phyloP scores from a whole-genome alignment of 2,113 vertebrate genomes.

The Lagopus muta region DNA sequence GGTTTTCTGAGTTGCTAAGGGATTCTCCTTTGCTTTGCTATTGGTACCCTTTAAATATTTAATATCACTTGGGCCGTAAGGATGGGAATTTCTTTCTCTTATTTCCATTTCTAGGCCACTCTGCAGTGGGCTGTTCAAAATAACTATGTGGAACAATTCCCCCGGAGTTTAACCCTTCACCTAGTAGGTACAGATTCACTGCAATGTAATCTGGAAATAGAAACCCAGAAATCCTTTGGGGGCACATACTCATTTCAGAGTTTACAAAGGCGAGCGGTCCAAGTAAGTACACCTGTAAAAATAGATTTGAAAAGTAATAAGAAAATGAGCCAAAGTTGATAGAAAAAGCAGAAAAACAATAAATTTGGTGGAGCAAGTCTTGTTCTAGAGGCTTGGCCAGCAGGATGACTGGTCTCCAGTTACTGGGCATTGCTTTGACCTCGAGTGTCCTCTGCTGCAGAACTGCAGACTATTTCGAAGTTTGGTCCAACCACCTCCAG shows the following conservation, averaged over 20 bases:
- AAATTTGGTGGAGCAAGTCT: constrained; percentile 13
- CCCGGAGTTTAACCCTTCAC: constrained; percentile 35
- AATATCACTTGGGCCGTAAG: constrained; percentile 35
- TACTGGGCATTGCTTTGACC: neutral
- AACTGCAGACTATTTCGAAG: constrained; percentile 25
- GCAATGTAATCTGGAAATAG: constrained; percentile 41
- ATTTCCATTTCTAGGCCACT: constrained; percentile 67
- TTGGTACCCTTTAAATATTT: constrained; percentile 58
- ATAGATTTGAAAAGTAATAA: constrained; percentile 18
- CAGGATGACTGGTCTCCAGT: constrained; percentile 17
- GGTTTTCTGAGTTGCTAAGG: constrained; percentile 38
- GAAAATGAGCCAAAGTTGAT: constrained; percentile 5
- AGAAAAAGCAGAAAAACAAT: neutral
- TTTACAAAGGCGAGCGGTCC: constrained; percentile 52
- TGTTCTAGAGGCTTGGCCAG: neutral
- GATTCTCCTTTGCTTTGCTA: constrained; percentile 58
- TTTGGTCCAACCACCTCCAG: neutral
- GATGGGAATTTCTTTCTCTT: constrained; percentile 56
- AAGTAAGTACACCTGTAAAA: constrained; percentile 57
- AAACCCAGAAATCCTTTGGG: constrained; percentile 46
- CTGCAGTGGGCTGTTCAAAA: constrained; percentile 59
- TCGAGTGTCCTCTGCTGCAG: constrained; percentile 6
- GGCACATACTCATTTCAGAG: constrained; percentile 25
- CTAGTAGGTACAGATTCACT: constrained; percentile 46
- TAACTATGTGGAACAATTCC: constrained; percentile 54